phyloP scores from a whole-genome alignment of 2,888 invertebrate genomes.

The Idaea aversata region DNA sequence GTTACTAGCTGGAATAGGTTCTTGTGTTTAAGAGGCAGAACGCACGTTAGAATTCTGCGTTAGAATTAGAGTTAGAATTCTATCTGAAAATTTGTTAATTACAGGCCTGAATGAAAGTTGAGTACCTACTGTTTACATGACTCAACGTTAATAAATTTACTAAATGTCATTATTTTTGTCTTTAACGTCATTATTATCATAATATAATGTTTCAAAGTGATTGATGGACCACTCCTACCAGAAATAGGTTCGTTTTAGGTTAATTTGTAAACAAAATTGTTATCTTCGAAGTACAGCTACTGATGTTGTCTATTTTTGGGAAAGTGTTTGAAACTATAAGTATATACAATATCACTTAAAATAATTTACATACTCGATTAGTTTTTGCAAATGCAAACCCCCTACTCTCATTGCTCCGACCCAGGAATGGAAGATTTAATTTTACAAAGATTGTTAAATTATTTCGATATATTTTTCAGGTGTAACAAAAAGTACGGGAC shows the following conservation, averaged over 20 bases:
- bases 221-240: not conserved
- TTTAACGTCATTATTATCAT: not conserved
- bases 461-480: conserved; percentile 78
- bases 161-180: not conserved
- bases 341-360: too few species aligned
- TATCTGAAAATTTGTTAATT: too few species aligned
- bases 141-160: not conserved
- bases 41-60: too few species aligned
- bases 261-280: conserved; percentile 4
- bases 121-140: not conserved
- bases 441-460: not conserved
- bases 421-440: not conserved
- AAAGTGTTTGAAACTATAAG: too few species aligned
- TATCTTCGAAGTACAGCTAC: not conserved
- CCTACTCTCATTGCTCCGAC: not conserved
- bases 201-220: not conserved
- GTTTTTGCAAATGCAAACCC: too few species aligned
- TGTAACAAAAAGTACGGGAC: conserved; percentile 95
- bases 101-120: too few species aligned
- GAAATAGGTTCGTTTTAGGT: conserved; percentile 1
- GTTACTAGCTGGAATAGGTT: too few species aligned
- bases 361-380: too few species aligned
- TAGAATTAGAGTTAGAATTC: too few species aligned
- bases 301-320: too few species aligned
- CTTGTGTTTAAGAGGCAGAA: too few species aligned